Evolutionary conservation across 2,888 invertebrate genomes (phyloP).

Genomic region (Agrochola macilenta): DNA sequence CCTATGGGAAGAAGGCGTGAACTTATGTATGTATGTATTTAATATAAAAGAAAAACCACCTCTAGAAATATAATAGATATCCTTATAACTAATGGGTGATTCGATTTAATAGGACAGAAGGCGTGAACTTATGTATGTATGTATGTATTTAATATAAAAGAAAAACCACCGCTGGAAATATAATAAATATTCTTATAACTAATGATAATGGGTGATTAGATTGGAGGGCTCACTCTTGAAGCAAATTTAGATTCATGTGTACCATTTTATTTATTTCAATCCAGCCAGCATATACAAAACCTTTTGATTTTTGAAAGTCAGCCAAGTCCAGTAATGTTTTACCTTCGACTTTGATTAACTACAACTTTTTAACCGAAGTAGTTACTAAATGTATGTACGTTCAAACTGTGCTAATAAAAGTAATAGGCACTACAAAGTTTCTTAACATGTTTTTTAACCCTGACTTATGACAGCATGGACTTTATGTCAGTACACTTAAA

Average conservation of each 20-base stretch:
- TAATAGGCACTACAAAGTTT: conserved; percentile 21
- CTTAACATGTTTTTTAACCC: conserved; percentile 7
- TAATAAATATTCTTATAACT: not conserved
- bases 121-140: too few species aligned
- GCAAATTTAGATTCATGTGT: not conserved
- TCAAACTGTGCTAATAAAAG: conserved; percentile 3
- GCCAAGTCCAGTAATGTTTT: not conserved
- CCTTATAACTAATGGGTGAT: too few species aligned
- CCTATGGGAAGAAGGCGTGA: too few species aligned
- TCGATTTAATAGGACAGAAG: too few species aligned
- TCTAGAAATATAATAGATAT: not conserved
- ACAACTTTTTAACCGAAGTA: conserved; percentile 16
- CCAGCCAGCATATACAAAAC: not conserved
- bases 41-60: too few species aligned
- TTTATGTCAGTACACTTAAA: conserved; percentile 16
- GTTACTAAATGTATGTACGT: conserved; percentile 17
- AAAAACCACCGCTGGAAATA: not conserved
- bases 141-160: too few species aligned
- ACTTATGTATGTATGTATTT: too few species aligned
- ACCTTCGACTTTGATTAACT: conserved; percentile 20
- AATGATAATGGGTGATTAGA: not conserved
- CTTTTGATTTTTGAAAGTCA: conserved; percentile 7
- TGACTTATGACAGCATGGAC: conserved; percentile 25
- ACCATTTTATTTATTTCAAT: not conserved
- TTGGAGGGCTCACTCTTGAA: not conserved